Conservation (phyloP, 2,113 vertebrate genomes). For the Orthonyx spaldingii region DNA sequence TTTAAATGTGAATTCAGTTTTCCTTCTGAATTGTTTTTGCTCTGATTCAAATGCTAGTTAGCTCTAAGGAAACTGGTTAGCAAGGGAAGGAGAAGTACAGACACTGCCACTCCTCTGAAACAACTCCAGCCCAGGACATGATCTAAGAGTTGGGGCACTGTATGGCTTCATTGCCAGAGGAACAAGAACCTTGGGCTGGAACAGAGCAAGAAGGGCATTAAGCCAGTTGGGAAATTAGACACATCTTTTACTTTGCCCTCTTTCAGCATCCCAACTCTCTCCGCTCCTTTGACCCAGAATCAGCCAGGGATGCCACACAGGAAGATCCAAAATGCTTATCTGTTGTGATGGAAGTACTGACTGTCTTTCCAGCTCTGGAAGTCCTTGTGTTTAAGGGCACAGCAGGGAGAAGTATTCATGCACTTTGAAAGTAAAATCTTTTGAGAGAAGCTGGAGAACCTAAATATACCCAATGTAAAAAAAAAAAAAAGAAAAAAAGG, state of each 20-base stretch:
- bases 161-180: neutral
- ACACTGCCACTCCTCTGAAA: neutral
- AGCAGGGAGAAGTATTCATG: neutral
- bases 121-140: fast-evolving
- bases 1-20: neutral
- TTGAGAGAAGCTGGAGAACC: neutral
- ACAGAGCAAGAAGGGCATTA: neutral
- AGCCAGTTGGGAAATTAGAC: neutral
- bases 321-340: neutral
- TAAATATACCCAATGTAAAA: neutral
- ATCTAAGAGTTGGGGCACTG: neutral
- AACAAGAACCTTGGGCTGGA: neutral
- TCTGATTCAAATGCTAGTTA: neutral
- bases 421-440: neutral
- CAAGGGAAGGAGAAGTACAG: neutral
- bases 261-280: neutral
- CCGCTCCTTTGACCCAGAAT: neutral
- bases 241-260: neutral
- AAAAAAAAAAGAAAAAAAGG: neutral
- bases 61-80: neutral
- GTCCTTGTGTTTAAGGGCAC: neutral
- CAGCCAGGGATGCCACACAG: neutral
- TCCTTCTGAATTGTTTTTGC: neutral
- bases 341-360: neutral
- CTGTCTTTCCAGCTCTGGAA: neutral